Percentiles rank a stretch among this genome's conserved stretches.
Conservation (phyloP, 2,888 invertebrate genomes). For the Thereva nobilitata region DNA sequence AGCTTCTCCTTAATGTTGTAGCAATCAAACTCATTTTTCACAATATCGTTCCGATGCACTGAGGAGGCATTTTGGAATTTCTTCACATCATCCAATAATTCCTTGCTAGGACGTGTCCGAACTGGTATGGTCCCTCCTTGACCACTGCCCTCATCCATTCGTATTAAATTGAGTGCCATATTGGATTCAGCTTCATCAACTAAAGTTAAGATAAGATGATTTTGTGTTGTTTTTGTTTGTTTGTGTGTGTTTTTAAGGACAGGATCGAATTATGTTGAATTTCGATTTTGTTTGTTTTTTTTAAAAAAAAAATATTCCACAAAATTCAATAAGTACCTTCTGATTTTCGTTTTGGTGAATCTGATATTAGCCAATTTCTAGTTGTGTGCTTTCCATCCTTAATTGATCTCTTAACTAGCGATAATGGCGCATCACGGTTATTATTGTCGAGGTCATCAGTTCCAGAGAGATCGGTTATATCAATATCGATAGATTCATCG, state of each 20-base stretch:
- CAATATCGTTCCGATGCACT: conserved; percentile 17
- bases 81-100: conserved; percentile 34
- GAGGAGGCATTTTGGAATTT: conserved; percentile 29
- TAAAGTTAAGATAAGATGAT: conserved; percentile 24
- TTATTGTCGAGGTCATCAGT: conserved; percentile 48
- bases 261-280: no score
- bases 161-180: conserved; percentile 46
- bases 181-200: conserved; percentile 18
- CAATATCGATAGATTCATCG: conserved; percentile 59
- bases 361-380: conserved; percentile 54
- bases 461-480: conserved; percentile 56
- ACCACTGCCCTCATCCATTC: conserved; percentile 42
- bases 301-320: neutral
- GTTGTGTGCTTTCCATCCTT: conserved; percentile 39
- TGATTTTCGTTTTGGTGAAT: conserved; percentile 48
- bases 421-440: conserved; percentile 46
- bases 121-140: conserved; percentile 22
- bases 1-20: neutral
- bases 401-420: conserved; percentile 46
- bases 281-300: conserved; percentile 9
- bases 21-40: conserved; percentile 36
- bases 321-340: conserved; percentile 40
- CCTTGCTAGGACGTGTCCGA: conserved; percentile 33
- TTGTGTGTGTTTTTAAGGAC: neutral
- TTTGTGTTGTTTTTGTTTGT: neutral